Evolutionary conservation across 2,888 invertebrate genomes (phyloP).

Genomic region (Mesochorus sp.): DNA sequence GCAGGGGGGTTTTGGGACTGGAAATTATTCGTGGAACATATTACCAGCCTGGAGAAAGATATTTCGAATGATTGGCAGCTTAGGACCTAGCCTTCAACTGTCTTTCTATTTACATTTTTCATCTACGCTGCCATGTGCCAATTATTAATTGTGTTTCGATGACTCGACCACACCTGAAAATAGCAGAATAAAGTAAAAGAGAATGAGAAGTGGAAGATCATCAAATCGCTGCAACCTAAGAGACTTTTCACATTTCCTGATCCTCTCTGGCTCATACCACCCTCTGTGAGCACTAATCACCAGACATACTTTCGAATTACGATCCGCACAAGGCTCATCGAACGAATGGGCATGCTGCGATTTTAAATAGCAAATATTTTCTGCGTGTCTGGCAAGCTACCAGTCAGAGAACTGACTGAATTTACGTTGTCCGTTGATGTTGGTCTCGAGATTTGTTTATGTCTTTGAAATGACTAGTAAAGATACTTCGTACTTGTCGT

Average conservation of each 20-base stretch:
- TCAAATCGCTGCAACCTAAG: background rate
- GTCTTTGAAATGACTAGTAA: background rate
- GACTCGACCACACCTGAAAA: background rate
- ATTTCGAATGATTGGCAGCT: conserved; percentile 19
- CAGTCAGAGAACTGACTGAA: background rate
- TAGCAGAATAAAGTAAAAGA: background rate
- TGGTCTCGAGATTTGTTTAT: conserved; percentile 74
- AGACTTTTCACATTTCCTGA: conserved; percentile 17
- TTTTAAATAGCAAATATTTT: conserved; percentile 76
- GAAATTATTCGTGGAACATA: conserved; percentile 74
- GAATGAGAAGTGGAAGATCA: background rate
- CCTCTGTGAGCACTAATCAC: conserved; percentile 70
- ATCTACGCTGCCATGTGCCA: background rate
- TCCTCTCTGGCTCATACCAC: conserved; percentile 18
- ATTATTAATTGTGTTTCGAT: background rate
- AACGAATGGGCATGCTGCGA: conserved; percentile 71
- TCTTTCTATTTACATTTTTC: background rate
- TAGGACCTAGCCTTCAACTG: background rate
- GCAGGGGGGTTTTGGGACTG: conserved; percentile 66
- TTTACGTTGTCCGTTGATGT: conserved; percentile 61
- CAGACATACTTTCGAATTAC: conserved; percentile 76
- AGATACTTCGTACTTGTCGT: background rate
- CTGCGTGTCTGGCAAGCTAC: background rate
- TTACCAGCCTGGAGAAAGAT: conserved; percentile 56
- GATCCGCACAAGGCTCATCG: conserved; percentile 46